Percentiles rank a stretch among this genome's conserved stretches.
phyloP scores from a whole-genome alignment of 2,113 vertebrate genomes.

The Bos taurus region ARS-UCD2.0 NC_037340.1:38926001-38926500 shows the following conservation, averaged over 20 bases:
- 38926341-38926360: background rate
- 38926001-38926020: background rate
- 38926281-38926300: background rate
- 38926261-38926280: background rate
- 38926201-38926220: background rate
- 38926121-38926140: background rate
- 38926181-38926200: background rate
- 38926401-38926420: background rate
- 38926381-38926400: background rate
- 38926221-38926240: background rate
- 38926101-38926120: background rate
- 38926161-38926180: background rate
- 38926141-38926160: background rate
- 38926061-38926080: background rate
- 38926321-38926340: background rate
- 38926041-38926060: background rate
- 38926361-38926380: background rate
- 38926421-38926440: background rate
- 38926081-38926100: background rate
- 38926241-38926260: background rate
- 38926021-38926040: background rate
- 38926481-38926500: background rate
- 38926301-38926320: background rate
- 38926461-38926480: background rate
- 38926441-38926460: background rate